phyloP scores from a whole-genome alignment of 2,797 vertebrate genomes.

The Acipenser transmontanus region DNA sequence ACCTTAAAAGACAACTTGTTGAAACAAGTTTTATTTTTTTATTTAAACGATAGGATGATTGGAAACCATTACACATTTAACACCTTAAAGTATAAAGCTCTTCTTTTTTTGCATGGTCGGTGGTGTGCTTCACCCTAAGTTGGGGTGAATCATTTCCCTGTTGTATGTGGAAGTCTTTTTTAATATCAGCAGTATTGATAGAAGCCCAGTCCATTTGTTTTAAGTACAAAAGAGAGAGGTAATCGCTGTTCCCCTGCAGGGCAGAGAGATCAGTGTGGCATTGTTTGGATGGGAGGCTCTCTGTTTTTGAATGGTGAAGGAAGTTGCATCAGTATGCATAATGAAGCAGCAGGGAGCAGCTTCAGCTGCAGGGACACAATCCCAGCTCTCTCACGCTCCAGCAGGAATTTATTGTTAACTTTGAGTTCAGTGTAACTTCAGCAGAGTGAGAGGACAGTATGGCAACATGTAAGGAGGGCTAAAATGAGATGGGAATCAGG shows the following conservation, averaged over 20 bases:
- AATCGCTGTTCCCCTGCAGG: constrained; percentile 8
- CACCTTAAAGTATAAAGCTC: too few species aligned
- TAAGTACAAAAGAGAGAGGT: constrained; percentile 19
- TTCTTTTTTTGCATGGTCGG: too few species aligned
- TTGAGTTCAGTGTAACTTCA: constrained; percentile 40
- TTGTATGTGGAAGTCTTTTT: constrained; percentile 61
- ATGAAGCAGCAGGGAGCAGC: constrained; percentile 52
- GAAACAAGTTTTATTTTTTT: too few species aligned
- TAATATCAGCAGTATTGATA: constrained; percentile 70
- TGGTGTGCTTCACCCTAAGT: too few species aligned
- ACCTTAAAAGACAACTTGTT: too few species aligned
- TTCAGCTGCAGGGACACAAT: constrained; percentile 41
- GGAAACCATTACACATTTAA: too few species aligned
- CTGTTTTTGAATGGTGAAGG: constrained; percentile 51
- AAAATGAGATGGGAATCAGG: constrained; percentile 10
- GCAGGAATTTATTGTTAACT: constrained; percentile 47
- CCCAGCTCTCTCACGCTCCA: constrained; percentile 58
- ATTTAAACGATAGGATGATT: too few species aligned
- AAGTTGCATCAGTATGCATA: constrained; percentile 62
- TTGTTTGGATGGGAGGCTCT: constrained; percentile 44
- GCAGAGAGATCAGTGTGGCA: constrained; percentile 16
- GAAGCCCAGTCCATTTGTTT: constrained; percentile 68
- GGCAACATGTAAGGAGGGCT: constrained; percentile 17
- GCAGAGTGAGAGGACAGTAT: constrained; percentile 10
- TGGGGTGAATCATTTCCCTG: constrained; percentile 46